Percentiles rank a stretch among this genome's conserved stretches.
phyloP scores from a whole-genome alignment of 2,113 vertebrate genomes.

The Harpagus bidentatus region DNA sequence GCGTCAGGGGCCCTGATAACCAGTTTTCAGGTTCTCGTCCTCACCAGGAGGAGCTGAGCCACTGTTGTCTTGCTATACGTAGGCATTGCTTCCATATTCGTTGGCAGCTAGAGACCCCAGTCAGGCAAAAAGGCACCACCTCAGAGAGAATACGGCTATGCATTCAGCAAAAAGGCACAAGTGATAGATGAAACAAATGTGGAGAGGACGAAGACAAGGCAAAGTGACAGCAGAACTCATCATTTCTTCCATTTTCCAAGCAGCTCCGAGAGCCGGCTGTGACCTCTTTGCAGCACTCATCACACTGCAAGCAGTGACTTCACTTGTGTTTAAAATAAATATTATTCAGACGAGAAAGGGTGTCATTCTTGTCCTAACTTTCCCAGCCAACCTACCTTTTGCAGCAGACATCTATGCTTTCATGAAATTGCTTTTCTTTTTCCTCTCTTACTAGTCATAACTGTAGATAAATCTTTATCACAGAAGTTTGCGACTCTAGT shows the following conservation, averaged over 20 bases:
- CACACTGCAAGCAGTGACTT: not conserved
- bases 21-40: not conserved
- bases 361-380: not conserved
- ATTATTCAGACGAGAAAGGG: not conserved
- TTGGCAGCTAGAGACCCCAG: not conserved
- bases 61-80: not conserved
- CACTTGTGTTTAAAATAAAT: not conserved
- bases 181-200: not conserved
- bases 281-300: not conserved
- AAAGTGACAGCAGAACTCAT: not conserved
- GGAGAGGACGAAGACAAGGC: not conserved
- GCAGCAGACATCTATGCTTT: not conserved
- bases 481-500: not conserved
- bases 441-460: not conserved
- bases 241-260: not conserved
- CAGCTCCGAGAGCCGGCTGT: not conserved
- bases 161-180: not conserved
- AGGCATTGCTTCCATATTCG: not conserved
- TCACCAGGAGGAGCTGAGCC: not conserved
- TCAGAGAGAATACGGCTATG: not conserved
- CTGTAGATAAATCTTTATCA: constrained; percentile 19
- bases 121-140: not conserved
- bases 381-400: not conserved
- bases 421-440: not conserved
- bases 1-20: not conserved